phyloP scores from a whole-genome alignment of 2,888 invertebrate species.

The Drosophila kanekoi region DNA sequence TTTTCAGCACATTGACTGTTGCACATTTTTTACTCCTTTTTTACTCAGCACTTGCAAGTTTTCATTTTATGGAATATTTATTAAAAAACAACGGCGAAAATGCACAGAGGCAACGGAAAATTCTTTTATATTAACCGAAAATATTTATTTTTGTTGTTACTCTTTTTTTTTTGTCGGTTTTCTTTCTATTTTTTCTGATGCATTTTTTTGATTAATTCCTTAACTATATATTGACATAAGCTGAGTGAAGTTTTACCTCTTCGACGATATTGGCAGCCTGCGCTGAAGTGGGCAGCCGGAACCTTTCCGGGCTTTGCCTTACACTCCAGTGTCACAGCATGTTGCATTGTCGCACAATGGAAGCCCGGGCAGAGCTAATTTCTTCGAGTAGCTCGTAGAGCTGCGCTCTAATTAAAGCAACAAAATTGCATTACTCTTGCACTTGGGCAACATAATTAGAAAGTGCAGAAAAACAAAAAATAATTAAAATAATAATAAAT shows the following conservation, averaged over 20 bases:
- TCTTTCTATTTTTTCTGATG: slow-evolving; percentile 23
- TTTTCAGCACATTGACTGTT: slow-evolving; percentile 73
- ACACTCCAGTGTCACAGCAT: slow-evolving; percentile 47
- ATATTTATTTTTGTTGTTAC: slow-evolving; percentile 56
- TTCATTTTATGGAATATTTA: slow-evolving; percentile 69
- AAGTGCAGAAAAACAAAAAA: slow-evolving; percentile 36
- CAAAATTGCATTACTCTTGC: slow-evolving; percentile 69
- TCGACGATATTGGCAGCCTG: slow-evolving; percentile 44
- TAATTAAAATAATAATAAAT: slow-evolving; percentile 27
- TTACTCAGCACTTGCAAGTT: slow-evolving; percentile 50
- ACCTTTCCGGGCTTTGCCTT: slow-evolving; percentile 54
- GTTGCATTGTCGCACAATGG: slow-evolving; percentile 53
- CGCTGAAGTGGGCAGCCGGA: slow-evolving; percentile 19
- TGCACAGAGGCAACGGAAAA: slow-evolving; percentile 25
- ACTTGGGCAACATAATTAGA: slow-evolving; percentile 68
- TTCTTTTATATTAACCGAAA: slow-evolving; percentile 68
- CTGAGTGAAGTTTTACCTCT: slow-evolving; percentile 55
- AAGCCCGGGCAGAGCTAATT: slow-evolving; percentile 50
- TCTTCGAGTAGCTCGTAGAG: slow-evolving; percentile 33
- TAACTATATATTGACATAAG: slow-evolving; percentile 69
- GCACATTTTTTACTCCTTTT: slow-evolving; percentile 53
- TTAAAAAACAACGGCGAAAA: slow-evolving; percentile 52
- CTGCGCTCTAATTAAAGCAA: slow-evolving; percentile 59
- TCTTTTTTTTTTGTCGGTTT: background rate
- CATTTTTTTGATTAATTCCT: slow-evolving; percentile 74